These are phyloP conservation scores for Drosophila punjabiensis DNA, from an alignment of 1,140 invertebrate genomes.

Conservation along the genomic window DNA sequence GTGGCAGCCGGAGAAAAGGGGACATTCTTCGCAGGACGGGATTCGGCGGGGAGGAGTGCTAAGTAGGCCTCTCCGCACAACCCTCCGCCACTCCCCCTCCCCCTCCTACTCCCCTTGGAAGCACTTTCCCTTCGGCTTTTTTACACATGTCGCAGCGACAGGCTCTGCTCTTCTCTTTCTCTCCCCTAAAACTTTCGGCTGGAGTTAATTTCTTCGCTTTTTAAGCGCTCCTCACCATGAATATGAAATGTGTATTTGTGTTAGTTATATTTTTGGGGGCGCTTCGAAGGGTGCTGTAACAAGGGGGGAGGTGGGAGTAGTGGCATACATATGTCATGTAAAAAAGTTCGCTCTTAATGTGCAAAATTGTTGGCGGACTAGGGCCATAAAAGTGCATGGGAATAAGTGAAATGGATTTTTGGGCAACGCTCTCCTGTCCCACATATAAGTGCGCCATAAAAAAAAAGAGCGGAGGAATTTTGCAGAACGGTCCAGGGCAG, in stretches of 20 bases:
- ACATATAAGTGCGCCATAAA: constrained; percentile 69
- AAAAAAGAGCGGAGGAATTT: constrained; percentile 54
- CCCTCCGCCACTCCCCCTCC: not conserved
- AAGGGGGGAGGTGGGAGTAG: not conserved
- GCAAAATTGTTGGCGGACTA: constrained; percentile 75
- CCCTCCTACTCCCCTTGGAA: not conserved
- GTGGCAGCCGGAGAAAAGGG: constrained; percentile 46
- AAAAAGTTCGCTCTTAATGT: constrained; percentile 79
- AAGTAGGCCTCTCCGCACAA: constrained; percentile 53
- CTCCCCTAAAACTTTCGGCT: constrained; percentile 23
- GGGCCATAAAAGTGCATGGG: constrained; percentile 79
- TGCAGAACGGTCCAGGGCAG: constrained; percentile 37
- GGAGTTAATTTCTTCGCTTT: constrained; percentile 79
- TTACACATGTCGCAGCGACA: constrained; percentile 51
- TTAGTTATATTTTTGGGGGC: constrained; percentile 63
- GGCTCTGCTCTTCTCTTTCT: not conserved
- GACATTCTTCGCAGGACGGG: not conserved
- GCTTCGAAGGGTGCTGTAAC: not conserved
- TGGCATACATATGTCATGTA: constrained; percentile 78
- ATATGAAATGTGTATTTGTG: constrained; percentile 81
- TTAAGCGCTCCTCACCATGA: constrained; percentile 74
- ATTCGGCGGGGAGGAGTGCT: constrained; percentile 16
- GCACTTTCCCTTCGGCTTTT: constrained; percentile 33
- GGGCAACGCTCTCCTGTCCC: constrained; percentile 51
- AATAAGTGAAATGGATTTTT: constrained; percentile 80